Evolutionary conservation across 2,888 invertebrate species (phyloP), one percentile per base, ranked within the genome.

Genomic region (Melangyna quadrimaculata): DNA sequence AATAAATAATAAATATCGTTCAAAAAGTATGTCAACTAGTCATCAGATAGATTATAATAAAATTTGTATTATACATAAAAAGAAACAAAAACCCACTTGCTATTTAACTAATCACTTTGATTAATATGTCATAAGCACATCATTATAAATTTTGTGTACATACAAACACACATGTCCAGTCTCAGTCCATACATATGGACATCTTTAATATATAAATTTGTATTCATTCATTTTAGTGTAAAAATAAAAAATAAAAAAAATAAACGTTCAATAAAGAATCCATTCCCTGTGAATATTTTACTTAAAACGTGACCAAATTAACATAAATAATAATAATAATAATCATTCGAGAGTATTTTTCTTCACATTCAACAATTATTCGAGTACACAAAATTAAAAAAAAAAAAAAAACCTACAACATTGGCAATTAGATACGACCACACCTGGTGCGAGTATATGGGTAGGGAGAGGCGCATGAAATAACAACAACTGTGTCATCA

Each of bases 101-200:
- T 45, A 65, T 45, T 65, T 65, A 61, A 67, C 81, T 77, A 77
- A 80, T 86, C 77, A 73, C 73, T 73, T 69, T 72, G 77, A 86
- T 81, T 81, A 86, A 86, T 81, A 78, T 86, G 77, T 81, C 81
- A 73, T 73, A 80, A 61, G 57, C 77, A 74, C 81, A 81, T 81
- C 86, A 73, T 77, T 73, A 72, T 65, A 45, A n/a, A 24, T 65
- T 51, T 51, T 51, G 9, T 43, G 2, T 10, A 57, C 1, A 2
- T 17, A 32, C 17, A 27, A 9, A 17, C 6, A 4, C 5, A 9
- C 17, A n/a, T n/a, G n/a, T n/a, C n/a, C n/a, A n/a, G n/a, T n/a
- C n/a, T n/a, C n/a, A n/a, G n/a, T n/a, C n/a, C n/a, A 17, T 29
- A 10, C 29, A 10, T 32, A n/a, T 6, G 1, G 4, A 19, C 0